Conservation (phyloP, 2,888 invertebrate genomes). For the Scaptomyza flava region DNA sequence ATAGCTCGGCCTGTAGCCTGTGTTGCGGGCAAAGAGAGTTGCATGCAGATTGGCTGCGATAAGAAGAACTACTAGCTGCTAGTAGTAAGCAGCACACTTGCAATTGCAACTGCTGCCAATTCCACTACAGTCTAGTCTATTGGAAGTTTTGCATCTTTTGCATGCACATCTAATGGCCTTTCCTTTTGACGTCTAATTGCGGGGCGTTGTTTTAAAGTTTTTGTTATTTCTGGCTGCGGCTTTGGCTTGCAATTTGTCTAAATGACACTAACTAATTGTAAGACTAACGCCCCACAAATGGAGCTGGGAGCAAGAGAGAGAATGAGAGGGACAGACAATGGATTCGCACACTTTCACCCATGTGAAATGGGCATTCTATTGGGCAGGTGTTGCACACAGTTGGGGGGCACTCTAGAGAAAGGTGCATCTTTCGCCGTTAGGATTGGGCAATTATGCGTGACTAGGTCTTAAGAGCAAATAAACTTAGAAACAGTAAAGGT, state of each 20-base stretch:
- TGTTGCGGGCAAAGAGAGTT: conserved; percentile 44
- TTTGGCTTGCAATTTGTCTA: conserved; percentile 69
- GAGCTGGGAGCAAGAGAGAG: conserved; percentile 24
- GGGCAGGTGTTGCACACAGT: conserved; percentile 36
- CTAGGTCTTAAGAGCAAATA: conserved; percentile 8
- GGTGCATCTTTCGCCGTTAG: conserved; percentile 17
- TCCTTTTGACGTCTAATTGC: conserved; percentile 73
- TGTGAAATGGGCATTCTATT: conserved; percentile 18
- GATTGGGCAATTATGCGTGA: conserved; percentile 43
- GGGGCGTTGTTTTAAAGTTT: conserved; percentile 50
- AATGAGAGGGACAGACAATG: conserved; percentile 51
- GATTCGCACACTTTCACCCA: conserved; percentile 62
- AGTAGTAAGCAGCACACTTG: conserved; percentile 11
- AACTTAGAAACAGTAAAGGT: conserved; percentile 6
- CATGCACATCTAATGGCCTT: conserved; percentile 72
- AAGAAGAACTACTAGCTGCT: conserved; percentile 28
- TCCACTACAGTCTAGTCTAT: background rate
- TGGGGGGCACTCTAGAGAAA: conserved; percentile 27
- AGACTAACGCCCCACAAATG: conserved; percentile 77
- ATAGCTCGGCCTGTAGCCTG: conserved; percentile 59
- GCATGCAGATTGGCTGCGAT: conserved; percentile 70
- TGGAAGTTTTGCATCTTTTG: conserved; percentile 36
- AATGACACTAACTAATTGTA: conserved; percentile 77
- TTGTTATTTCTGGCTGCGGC: conserved; percentile 32
- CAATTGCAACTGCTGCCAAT: conserved; percentile 17